Evolutionary conservation across 35 echinoderm and acorn worm genomes (phyloP).

Genomic region (Diadema setosum): DNA sequence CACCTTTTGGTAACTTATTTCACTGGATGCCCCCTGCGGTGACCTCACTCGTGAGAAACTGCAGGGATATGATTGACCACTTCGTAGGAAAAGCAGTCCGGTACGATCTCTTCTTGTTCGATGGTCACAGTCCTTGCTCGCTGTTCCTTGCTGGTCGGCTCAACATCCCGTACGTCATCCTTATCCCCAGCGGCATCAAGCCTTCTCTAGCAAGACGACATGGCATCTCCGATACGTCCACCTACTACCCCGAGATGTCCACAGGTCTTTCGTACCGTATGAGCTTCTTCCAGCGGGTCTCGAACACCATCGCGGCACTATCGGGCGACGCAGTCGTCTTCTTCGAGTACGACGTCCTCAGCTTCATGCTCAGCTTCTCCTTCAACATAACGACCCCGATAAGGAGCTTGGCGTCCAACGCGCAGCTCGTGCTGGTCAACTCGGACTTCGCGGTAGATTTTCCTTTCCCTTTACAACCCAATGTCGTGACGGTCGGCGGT

Average conservation of each 20-base stretch:
- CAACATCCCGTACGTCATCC: neutral
- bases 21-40: neutral
- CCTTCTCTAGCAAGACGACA: neutral
- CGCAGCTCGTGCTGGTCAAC: neutral
- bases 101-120: neutral
- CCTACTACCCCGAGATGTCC: neutral
- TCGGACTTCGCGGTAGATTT: constrained; percentile 18
- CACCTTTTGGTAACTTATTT: neutral
- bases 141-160: neutral
- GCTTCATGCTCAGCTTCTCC: neutral
- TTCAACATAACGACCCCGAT: neutral
- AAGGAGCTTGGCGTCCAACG: neutral
- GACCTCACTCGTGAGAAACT: neutral
- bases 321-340: neutral
- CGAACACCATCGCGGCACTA: neutral
- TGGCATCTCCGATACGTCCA: neutral
- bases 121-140: neutral
- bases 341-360: neutral
- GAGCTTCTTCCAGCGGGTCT: neutral
- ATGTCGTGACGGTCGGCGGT: constrained; percentile 4
- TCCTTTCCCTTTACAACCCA: neutral
- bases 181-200: neutral
- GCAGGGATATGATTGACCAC: neutral
- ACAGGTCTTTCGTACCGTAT: neutral
- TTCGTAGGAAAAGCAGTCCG: neutral